Percentiles rank a stretch among this genome's conserved stretches.
These are phyloP conservation scores for Microplitis demolitor DNA, from an alignment of 1,140 invertebrate genomes.

Conservation along the genomic window DNA sequence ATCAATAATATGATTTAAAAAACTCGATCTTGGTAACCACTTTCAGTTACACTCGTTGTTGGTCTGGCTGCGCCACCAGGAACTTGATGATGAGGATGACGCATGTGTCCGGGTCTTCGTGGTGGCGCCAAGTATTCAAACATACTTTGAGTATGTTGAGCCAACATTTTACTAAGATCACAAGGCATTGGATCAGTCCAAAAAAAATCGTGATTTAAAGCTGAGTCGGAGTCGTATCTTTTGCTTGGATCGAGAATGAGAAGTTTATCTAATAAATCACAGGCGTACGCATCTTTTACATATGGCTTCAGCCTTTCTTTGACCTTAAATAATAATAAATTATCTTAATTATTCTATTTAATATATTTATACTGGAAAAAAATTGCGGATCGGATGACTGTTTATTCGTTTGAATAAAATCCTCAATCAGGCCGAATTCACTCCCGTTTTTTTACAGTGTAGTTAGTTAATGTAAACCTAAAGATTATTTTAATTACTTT, in stretches of 20 bases:
- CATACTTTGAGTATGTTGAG: slow-evolving; percentile 93
- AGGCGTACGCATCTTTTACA: slow-evolving; percentile 89
- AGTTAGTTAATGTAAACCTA: too few species aligned
- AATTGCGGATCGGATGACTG: too few species aligned
- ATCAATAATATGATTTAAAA: slow-evolving; percentile 62
- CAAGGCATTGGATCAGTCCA: slow-evolving; percentile 96
- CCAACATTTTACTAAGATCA: slow-evolving; percentile 90
- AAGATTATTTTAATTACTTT: slow-evolving; percentile 66
- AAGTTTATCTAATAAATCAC: slow-evolving; percentile 93
- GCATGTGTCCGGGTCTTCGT: slow-evolving; percentile 70
- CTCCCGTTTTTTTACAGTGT: too few species aligned
- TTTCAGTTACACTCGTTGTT: slow-evolving; percentile 65
- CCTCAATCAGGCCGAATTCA: too few species aligned
- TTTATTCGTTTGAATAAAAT: too few species aligned
- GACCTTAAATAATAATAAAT: slow-evolving; percentile 58
- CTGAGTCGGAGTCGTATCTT: slow-evolving; percentile 88
- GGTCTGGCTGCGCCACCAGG: slow-evolving; percentile 61
- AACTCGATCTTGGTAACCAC: slow-evolving; percentile 77
- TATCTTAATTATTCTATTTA: neutral
- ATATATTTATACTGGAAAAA: too few species aligned
- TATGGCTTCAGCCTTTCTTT: slow-evolving; percentile 91
- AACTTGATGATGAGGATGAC: slow-evolving; percentile 72
- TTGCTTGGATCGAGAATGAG: slow-evolving; percentile 91
- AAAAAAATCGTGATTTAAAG: slow-evolving; percentile 97
- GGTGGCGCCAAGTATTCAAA: slow-evolving; percentile 94